Evolutionary conservation across 2,113 vertebrate species (phyloP).

Genomic region (Daboia siamensis): DNA sequence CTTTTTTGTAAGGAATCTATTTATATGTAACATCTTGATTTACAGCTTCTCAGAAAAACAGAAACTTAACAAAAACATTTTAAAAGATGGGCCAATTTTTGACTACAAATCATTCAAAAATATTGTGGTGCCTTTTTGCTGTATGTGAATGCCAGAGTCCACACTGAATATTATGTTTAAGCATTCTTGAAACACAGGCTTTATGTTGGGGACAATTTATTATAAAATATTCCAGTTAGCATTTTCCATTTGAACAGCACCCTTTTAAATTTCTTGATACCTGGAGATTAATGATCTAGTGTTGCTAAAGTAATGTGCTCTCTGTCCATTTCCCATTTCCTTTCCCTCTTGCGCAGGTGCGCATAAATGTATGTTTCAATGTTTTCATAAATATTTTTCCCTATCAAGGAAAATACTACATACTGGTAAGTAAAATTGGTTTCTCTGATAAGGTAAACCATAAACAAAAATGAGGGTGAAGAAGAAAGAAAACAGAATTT

Average conservation of each 20-base stretch:
- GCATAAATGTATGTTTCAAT: slow-evolving; percentile 35
- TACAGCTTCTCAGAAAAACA: slow-evolving; percentile 85
- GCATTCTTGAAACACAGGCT: slow-evolving; percentile 81
- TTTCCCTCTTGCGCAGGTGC: background rate
- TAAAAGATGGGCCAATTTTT: slow-evolving; percentile 96
- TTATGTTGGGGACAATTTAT: slow-evolving; percentile 54
- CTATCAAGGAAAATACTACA: slow-evolving; percentile 18
- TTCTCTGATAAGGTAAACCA: slow-evolving; percentile 8
- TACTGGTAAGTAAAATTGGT: slow-evolving; percentile 33
- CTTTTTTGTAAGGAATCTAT: slow-evolving; percentile 99
- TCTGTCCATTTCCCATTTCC: background rate
- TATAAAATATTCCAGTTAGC: slow-evolving; percentile 40
- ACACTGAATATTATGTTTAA: slow-evolving; percentile 78
- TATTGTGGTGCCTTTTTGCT: slow-evolving; percentile 99
- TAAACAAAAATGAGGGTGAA: slow-evolving; percentile 20
- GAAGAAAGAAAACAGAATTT: background rate
- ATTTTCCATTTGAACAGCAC: slow-evolving; percentile 57
- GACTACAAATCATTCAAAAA: slow-evolving; percentile 97
- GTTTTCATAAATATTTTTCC: slow-evolving; percentile 44
- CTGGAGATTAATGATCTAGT: slow-evolving; percentile 81
- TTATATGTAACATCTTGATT: slow-evolving; percentile 99
- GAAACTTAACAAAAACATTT: slow-evolving; percentile 69
- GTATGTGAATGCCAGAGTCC: slow-evolving; percentile 92
- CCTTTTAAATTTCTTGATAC: slow-evolving; percentile 73
- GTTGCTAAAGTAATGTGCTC: slow-evolving; percentile 65